These are phyloP conservation scores for Cerceris ruficornis DNA, from an alignment of 2,888 invertebrate species.

Conservation along the genomic window DNA sequence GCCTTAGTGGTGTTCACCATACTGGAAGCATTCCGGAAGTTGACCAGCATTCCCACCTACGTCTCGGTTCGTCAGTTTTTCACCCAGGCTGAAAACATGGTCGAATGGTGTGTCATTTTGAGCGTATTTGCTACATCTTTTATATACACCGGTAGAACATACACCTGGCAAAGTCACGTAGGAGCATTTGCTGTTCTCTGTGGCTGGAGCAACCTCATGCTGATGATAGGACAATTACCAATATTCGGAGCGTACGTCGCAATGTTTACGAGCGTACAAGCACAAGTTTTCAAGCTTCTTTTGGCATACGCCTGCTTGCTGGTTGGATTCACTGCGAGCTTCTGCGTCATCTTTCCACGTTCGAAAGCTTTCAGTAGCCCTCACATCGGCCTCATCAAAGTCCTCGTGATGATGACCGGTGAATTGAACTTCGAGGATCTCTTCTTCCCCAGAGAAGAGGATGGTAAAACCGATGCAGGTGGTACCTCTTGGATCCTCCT, in stretches of 20 bases:
- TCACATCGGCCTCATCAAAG: constrained; percentile 92
- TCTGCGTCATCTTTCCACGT: constrained; percentile 93
- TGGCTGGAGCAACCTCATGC: constrained; percentile 95
- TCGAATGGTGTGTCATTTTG: constrained; percentile 93
- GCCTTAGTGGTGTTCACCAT: constrained; percentile 90
- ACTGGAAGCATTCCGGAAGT: constrained; percentile 90
- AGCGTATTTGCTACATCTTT: constrained; percentile 93
- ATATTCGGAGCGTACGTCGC: constrained; percentile 95
- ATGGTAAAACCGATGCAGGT: constrained; percentile 83
- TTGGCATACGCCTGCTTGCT: constrained; percentile 93
- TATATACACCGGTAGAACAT: constrained; percentile 89
- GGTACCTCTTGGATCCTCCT: constrained; percentile 84
- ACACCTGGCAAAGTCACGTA: constrained; percentile 93
- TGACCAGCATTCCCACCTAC: constrained; percentile 92
- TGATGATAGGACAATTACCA: constrained; percentile 94
- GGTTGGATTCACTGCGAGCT: constrained; percentile 93
- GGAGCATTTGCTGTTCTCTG: constrained; percentile 93
- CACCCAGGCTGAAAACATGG: constrained; percentile 91
- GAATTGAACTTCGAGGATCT: constrained; percentile 90
- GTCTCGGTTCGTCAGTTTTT: constrained; percentile 91
- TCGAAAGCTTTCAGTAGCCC: constrained; percentile 92
- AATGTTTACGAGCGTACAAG: constrained; percentile 94
- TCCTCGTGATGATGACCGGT: constrained; percentile 95
- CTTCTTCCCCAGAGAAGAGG: constrained; percentile 85
- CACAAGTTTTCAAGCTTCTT: constrained; percentile 93